Percentiles rank a stretch among this genome's conserved stretches.
phyloP scores from a whole-genome alignment of 2,113 vertebrate genomes.

The Diadophis punctatus region DNA sequence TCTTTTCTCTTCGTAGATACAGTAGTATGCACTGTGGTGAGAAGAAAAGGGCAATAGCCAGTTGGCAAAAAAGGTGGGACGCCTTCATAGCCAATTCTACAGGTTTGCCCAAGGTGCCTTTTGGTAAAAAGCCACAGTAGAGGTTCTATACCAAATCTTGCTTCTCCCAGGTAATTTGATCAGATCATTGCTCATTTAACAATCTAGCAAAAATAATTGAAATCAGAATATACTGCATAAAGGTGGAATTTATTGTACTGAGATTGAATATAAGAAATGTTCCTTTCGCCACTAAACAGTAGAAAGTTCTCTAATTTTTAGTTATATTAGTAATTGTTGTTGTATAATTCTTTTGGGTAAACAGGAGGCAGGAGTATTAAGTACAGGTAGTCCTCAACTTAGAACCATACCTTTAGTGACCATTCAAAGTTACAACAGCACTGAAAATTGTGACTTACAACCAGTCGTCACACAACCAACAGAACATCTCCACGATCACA shows the following conservation, averaged over 20 bases:
- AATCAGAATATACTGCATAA: constrained; percentile 16
- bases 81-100: constrained; percentile 73
- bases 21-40: constrained; percentile 69
- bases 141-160: constrained; percentile 1
- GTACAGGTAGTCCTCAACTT: background rate
- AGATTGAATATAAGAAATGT: background rate
- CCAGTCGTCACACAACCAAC: background rate
- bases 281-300: background rate
- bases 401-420: background rate
- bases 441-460: background rate
- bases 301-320: background rate
- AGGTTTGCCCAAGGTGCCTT: constrained; percentile 13
- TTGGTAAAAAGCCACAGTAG: background rate
- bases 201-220: background rate
- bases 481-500: background rate
- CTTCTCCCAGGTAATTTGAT: background rate
- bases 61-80: constrained; percentile 82
- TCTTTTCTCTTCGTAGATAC: constrained; percentile 70
- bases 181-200: constrained; percentile 6
- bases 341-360: background rate
- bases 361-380: background rate
- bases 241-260: background rate
- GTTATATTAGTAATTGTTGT: background rate
- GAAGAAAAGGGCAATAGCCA: constrained; percentile 62
- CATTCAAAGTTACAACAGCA: background rate